Evolutionary conservation across 2,113 vertebrate genomes (phyloP).

Genomic region (Chroicocephalus ridibundus): DNA sequence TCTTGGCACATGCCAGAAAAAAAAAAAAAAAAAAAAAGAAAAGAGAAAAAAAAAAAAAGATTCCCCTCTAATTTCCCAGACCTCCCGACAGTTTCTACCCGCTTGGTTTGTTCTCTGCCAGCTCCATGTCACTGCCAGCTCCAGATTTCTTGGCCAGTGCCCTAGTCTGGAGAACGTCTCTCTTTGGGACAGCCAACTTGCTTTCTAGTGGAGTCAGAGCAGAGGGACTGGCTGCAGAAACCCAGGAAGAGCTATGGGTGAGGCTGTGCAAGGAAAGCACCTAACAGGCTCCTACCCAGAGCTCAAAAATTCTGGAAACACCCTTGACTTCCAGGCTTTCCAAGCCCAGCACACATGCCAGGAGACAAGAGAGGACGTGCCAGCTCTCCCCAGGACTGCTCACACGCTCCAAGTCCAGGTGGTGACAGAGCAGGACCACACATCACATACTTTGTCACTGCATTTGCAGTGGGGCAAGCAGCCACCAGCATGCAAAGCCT

Average conservation of each 20-base stretch:
- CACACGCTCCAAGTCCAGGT: not conserved
- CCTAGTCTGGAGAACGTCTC: not conserved
- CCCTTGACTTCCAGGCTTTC: not conserved
- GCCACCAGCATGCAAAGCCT: not conserved
- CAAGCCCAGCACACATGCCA: not conserved
- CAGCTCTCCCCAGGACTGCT: not conserved
- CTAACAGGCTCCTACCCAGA: not conserved
- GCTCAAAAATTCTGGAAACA: not conserved
- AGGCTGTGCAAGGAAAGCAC: not conserved
- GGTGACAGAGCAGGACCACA: not conserved
- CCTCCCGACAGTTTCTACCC: conserved; percentile 8
- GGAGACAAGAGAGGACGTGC: not conserved
- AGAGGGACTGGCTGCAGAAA: not conserved
- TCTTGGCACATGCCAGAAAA: not conserved
- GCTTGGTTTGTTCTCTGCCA: conserved; percentile 8
- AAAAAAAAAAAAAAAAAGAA: no score
- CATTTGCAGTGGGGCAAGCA: not conserved
- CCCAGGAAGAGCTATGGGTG: not conserved
- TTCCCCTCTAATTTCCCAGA: not conserved
- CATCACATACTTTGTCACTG: fast-evolving
- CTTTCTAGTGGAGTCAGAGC: not conserved
- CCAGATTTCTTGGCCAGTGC: not conserved
- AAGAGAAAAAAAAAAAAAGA: not conserved
- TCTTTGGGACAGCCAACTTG: not conserved
- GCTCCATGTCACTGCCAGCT: not conserved